phyloP scores from a whole-genome alignment of 2,113 vertebrate genomes.

The Panthera uncia region DNA sequence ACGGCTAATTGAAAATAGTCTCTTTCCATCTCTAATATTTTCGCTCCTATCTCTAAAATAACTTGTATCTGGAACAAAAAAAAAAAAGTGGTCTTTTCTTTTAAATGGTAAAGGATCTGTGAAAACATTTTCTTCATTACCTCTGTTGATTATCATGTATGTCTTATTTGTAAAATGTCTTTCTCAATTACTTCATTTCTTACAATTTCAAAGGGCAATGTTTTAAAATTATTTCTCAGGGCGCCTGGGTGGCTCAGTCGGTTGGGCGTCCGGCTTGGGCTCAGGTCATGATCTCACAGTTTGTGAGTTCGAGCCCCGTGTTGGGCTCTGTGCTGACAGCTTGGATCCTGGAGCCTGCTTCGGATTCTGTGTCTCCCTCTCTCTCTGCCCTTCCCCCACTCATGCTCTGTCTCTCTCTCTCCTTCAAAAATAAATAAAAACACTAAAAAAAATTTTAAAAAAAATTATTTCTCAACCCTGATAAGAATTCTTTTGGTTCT shows the following conservation, averaged over 20 bases:
- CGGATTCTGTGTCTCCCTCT: too few species aligned
- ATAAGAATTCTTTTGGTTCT: background rate
- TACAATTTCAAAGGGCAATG: background rate
- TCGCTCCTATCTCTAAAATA: slow-evolving; percentile 30
- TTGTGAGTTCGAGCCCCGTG: too few species aligned
- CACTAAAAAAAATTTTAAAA: too few species aligned
- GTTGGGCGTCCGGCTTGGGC: too few species aligned
- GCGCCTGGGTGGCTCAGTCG: too few species aligned
- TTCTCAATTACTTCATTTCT: slow-evolving; percentile 8
- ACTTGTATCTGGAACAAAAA: background rate
- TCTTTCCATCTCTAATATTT: background rate
- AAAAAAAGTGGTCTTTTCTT: background rate
- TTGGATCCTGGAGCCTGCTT: too few species aligned
- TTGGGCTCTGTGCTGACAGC: too few species aligned
- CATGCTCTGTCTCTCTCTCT: too few species aligned
- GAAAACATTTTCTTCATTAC: background rate
- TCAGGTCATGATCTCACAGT: too few species aligned
- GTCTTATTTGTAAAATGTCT: background rate
- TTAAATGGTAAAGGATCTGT: background rate
- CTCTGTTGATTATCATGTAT: background rate
- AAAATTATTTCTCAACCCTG: slow-evolving; percentile 29
- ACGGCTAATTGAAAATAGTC: background rate
- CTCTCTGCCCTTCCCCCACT: too few species aligned
- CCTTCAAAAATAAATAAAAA: too few species aligned
- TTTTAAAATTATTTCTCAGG: slow-evolving; percentile 31